Conservation (phyloP, 2,797 vertebrate species). For the Luscinia luscinia region DNA sequence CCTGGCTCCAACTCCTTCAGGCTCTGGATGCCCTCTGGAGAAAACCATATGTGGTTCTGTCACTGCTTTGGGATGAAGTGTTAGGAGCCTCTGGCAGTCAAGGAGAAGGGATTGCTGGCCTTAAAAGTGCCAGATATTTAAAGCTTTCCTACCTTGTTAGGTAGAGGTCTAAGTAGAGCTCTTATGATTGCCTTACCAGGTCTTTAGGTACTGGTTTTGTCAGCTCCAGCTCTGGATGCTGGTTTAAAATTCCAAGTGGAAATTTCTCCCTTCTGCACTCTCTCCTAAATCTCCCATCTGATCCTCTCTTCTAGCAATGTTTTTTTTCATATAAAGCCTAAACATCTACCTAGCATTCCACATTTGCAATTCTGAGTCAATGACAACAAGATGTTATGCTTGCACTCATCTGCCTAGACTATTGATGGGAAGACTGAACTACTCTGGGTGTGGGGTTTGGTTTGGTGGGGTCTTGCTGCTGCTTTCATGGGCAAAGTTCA, state of each 20-base stretch:
- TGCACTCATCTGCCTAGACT: neutral
- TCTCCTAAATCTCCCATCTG: neutral
- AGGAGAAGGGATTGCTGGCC: neutral
- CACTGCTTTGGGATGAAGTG: neutral
- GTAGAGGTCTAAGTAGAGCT: neutral
- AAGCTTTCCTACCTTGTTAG: neutral
- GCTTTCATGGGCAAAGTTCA: neutral
- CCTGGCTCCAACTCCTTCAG: neutral
- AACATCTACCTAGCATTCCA: neutral
- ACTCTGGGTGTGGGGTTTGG: neutral
- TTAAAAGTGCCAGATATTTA: neutral
- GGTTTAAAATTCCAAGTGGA: neutral
- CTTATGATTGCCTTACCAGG: neutral
- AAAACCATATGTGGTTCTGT: rapidly evolving
- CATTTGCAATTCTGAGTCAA: neutral
- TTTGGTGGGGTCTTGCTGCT: neutral
- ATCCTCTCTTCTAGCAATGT: neutral
- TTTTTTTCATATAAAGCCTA: neutral
- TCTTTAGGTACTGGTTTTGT: neutral
- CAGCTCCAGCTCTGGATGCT: neutral
- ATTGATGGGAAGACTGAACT: neutral
- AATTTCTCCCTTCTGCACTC: neutral
- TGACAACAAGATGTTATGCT: neutral
- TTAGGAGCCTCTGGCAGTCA: neutral
- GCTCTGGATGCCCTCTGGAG: neutral